Evolutionary conservation across 2,113 vertebrate species (phyloP), one percentile per base, ranked within the genome.

Genomic region (Platysternon megacephalum): DNA sequence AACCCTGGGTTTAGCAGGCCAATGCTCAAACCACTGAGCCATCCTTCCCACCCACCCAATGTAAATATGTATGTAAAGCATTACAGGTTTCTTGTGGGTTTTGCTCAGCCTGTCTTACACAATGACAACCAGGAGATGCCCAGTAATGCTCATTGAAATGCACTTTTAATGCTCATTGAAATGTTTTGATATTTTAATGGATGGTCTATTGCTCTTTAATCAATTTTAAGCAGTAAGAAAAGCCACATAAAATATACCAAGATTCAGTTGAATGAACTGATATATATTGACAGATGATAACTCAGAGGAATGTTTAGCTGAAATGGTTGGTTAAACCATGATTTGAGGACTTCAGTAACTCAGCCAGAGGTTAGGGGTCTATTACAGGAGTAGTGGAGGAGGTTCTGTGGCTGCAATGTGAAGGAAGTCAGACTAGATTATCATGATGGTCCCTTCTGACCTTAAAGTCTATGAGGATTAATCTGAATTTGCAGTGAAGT

Each of bases 271-370:
- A 86, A 86, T 53, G 8, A 79, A 76, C 24, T 76, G 21, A 78
- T 26, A 16, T 78, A 29, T 78, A 46, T 46, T 26, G 21, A 78
- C 42, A 78, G 74, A 46, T 46, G 28, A 46, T 87, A 94, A 28
- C 94, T 35, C 39, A 89, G 58, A 93, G 39, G 52, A 94, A 96
- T 96, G n/a, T 14, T 79, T 83, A 85, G n/a, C 35, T 89, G 42
- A 89, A 94, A 53, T 32, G 85, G 32, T 83, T 91, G 2, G n/a
- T 65, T n/a, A 82, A 2, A 61, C 1, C 28, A 29, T 29, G 28
- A 58, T 58, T 58, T 58, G 56, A 58, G 56, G 28, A 61, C 56
- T 61, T 61, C 56, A 61, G 56, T 61, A 32, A 61, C 12, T 61
- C 56, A 61, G 28, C 56, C 56, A 61, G 28, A 61, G 26, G 28